phyloP scores from a whole-genome alignment of 2,113 vertebrate species.

The Notarius quadriscutis region DNA sequence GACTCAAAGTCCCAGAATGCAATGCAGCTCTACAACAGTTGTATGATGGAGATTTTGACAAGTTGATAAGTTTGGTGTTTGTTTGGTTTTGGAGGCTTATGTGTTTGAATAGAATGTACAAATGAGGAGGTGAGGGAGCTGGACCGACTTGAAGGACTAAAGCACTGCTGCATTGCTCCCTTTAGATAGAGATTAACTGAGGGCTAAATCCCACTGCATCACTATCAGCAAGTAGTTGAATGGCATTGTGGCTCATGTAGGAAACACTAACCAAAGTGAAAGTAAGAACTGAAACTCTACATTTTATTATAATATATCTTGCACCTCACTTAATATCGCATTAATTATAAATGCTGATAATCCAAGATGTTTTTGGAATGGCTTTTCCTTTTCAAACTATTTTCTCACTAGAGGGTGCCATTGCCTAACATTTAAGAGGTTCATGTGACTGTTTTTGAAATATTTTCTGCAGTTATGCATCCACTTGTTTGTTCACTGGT shows the following conservation, averaged over 20 bases:
- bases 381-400: not conserved
- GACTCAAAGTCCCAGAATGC: not conserved
- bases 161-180: not conserved
- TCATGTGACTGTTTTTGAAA: not conserved
- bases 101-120: not conserved
- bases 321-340: not conserved
- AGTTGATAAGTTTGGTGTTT: not conserved
- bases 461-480: not conserved
- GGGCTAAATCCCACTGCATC: not conserved
- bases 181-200: not conserved
- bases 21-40: not conserved
- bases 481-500: not conserved
- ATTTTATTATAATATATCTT: not conserved
- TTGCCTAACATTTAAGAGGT: not conserved
- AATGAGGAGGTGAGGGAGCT: not conserved
- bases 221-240: not conserved
- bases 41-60: not conserved
- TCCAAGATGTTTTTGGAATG: not conserved
- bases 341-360: not conserved
- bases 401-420: slow-evolving; percentile 36
- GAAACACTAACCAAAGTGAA: not conserved
- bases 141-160: not conserved
- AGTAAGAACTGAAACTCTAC: not conserved
- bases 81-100: not conserved
- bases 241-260: not conserved